Base-by-base conservation (phyloP, 2,797 vertebrate genomes). In the Odontamblyopus rebecca region DNA sequence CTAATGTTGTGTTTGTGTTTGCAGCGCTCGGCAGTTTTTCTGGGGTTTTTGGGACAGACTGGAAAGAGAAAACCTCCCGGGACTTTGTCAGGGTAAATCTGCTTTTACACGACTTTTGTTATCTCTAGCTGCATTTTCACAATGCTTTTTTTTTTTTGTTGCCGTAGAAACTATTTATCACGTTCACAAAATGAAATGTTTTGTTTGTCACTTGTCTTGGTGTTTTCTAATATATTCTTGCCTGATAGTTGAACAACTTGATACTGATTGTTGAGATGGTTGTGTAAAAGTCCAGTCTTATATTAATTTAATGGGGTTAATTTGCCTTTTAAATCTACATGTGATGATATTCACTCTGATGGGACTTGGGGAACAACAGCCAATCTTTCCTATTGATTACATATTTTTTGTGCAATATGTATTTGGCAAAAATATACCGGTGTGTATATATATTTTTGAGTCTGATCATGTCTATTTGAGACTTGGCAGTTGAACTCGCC, bases 31-130 rank as follows among this genome's bases (percentile, higher is more conserved):
- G 97, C 91, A 98, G 96, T 82, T 99, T 99, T 94, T 98, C 96
- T 76, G 94, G 92, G 90, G 96, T 99, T 57, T 99, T 99, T 91
- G 98, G 97, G 89, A 93, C 89, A 82, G 97, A 99, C 93, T 99
- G 98, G 98, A 98, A 97, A 90, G 96, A 98, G 93, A 98, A 97
- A 94, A 98, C 96, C 30, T 96, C 96, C 83, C 95, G 98, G 91
- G 96, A 99, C 94, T 99, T 98, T 89, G 90, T 96, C 89, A 97
- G 96, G 97, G 98, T 99, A 95, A 95, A 23, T 41, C n/a, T 71
- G 15, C 62, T 35, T 7, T 54, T 44, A 19, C 11, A 1, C 73
- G 29, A 27, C n/a, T 13, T 67, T 26, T 51, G 38, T 4, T 35
- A 4, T 62, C 38, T 7, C 8, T 13, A 35, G 16, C 35, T 23